phyloP scores from a whole-genome alignment of 2,888 invertebrate species.

The Linnaemya vulpina region DNA sequence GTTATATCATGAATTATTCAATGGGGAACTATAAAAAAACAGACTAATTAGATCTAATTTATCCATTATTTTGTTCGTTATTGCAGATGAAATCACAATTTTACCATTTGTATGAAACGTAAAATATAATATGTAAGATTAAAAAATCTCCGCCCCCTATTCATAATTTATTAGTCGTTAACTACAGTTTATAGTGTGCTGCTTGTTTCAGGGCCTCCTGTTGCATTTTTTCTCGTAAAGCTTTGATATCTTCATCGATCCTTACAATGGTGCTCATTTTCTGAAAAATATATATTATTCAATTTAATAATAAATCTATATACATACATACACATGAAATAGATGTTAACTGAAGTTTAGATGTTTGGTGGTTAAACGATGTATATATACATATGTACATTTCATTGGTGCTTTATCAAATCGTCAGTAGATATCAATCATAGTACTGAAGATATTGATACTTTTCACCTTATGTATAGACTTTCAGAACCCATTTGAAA shows the following conservation, averaged over 20 bases:
- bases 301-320: too few species aligned
- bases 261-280: slow-evolving; percentile 92
- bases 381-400: too few species aligned
- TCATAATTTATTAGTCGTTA: neutral
- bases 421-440: too few species aligned
- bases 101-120: slow-evolving; percentile 56
- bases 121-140: slow-evolving; percentile 25
- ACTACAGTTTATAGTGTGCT: slow-evolving; percentile 78
- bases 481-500: too few species aligned
- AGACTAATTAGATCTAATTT: neutral
- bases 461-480: too few species aligned
- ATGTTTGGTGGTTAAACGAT: too few species aligned
- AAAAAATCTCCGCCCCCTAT: slow-evolving; percentile 39
- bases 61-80: slow-evolving; percentile 2
- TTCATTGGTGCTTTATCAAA: too few species aligned
- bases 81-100: slow-evolving; percentile 32
- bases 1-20: too few species aligned
- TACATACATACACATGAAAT: too few species aligned
- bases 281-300: slow-evolving; percentile 84
- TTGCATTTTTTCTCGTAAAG: slow-evolving; percentile 91
- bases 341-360: too few species aligned
- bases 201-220: slow-evolving; percentile 83
- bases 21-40: too few species aligned
- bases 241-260: slow-evolving; percentile 92
- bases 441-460: too few species aligned